phyloP scores from a whole-genome alignment of 2,797 vertebrate genomes.

The Artibeus jamaicensis region DNA sequence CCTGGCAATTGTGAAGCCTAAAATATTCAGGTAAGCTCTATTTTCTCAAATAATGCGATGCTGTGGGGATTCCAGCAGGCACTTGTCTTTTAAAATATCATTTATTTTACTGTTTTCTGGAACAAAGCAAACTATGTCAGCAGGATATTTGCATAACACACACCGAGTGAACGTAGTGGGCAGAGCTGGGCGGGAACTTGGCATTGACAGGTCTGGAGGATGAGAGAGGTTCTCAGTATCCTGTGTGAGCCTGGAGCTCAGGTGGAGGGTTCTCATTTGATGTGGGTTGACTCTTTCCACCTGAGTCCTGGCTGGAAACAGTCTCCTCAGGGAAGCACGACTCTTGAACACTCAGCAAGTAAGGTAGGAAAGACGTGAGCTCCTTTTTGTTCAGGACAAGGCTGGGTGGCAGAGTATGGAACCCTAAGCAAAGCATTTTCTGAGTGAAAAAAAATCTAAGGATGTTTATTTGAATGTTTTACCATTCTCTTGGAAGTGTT shows the following conservation, averaged over 20 bases:
- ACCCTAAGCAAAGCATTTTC: not conserved
- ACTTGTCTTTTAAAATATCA: slow-evolving; percentile 65
- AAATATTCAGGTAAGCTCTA: slow-evolving; percentile 78
- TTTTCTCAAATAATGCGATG: slow-evolving; percentile 62
- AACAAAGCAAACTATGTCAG: slow-evolving; percentile 51
- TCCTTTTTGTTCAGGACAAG: not conserved
- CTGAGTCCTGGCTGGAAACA: not conserved
- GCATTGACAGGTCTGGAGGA: fast-evolving
- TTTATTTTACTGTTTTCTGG: slow-evolving; percentile 64
- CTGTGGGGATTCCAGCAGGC: slow-evolving; percentile 56
- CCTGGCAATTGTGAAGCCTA: slow-evolving; percentile 78
- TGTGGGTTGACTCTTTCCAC: not conserved
- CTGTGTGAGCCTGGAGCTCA: not conserved
- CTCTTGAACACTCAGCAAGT: not conserved
- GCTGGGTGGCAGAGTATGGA: not conserved
- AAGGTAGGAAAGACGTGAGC: not conserved
- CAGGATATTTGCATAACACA: slow-evolving; percentile 8
- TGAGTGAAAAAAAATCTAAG: not conserved
- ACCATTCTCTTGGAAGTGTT: not conserved
- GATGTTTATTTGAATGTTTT: not conserved
- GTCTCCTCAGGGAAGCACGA: not conserved
- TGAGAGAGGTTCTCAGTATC: not conserved
- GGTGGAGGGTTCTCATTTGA: not conserved
- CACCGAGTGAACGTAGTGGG: not conserved
- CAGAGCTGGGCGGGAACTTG: not conserved